Evolutionary conservation across 1,140 invertebrate species (phyloP).

Genomic region (Euschistus heros): DNA sequence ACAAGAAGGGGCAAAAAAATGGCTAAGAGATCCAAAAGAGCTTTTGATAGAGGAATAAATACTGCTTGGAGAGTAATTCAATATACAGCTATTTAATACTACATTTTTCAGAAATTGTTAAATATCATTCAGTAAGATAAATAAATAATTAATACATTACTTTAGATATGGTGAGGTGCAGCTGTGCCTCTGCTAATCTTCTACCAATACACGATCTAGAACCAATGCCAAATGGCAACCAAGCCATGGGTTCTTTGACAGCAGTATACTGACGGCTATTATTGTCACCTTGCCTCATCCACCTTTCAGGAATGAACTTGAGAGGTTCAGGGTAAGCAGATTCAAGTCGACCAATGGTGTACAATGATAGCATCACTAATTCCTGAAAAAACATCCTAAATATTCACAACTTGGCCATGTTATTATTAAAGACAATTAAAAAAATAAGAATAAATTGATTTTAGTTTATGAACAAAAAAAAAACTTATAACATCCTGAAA

Average conservation of each 20-base stretch:
- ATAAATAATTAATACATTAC: constrained; percentile 49
- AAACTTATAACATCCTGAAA: too few relatives aligned
- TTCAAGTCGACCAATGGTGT: constrained; percentile 60
- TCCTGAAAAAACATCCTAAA: constrained; percentile 45
- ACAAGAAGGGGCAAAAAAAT: too few relatives aligned
- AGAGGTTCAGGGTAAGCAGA: constrained; percentile 56
- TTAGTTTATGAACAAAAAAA: too few relatives aligned
- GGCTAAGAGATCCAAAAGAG: too few relatives aligned
- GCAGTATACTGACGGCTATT: constrained; percentile 31
- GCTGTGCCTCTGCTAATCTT: constrained; percentile 46
- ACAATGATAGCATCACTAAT: constrained; percentile 66
- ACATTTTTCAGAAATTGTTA: background rate
- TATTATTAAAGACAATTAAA: too few relatives aligned
- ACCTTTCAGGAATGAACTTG: constrained; percentile 63
- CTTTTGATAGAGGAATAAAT: background rate
- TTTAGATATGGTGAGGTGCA: constrained; percentile 9
- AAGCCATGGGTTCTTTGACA: constrained; percentile 51
- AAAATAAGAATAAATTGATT: too few relatives aligned
- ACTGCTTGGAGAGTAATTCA: background rate
- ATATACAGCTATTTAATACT: background rate
- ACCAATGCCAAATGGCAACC: constrained; percentile 71
- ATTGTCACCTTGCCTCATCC: constrained; percentile 46
- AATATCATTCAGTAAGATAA: background rate
- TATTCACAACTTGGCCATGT: background rate
- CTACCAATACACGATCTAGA: constrained; percentile 69